Evolutionary conservation across 1,140 invertebrate species (phyloP).

Genomic region (Aricia agestis): DNA sequence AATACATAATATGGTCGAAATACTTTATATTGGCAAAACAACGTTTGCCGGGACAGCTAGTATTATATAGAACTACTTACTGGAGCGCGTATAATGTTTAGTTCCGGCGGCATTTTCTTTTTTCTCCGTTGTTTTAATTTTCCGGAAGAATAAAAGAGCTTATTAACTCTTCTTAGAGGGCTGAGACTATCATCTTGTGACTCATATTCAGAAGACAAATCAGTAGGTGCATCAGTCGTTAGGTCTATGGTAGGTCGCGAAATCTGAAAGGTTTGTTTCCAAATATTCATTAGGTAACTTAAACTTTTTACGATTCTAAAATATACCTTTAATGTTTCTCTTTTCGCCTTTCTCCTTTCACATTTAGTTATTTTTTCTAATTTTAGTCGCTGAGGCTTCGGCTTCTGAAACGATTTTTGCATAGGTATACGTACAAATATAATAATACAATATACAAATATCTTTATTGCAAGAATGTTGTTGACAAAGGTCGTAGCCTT

Average conservation of each 20-base stretch:
- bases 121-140: conserved; percentile 63
- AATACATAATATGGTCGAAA: too few species aligned
- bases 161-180: conserved; percentile 65
- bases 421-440: neutral
- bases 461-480: too few species aligned
- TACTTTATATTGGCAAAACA: too few species aligned
- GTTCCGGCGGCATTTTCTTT: conserved; percentile 77
- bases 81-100: conserved; percentile 74
- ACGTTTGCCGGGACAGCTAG: too few species aligned
- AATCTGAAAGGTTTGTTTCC: conserved; percentile 47
- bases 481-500: too few species aligned
- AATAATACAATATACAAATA: too few species aligned
- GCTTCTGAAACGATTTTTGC: conserved; percentile 46
- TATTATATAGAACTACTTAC: too few species aligned
- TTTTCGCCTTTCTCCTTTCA: conserved; percentile 64
- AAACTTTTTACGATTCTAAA: neutral
- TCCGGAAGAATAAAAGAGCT: conserved; percentile 51
- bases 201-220: conserved; percentile 66
- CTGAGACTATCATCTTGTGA: conserved; percentile 65
- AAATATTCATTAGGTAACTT: too few species aligned
- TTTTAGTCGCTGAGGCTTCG: conserved; percentile 49
- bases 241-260: conserved; percentile 73
- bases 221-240: conserved; percentile 69
- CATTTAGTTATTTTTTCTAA: conserved; percentile 62
- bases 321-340: conserved; percentile 57